These are phyloP conservation scores for Epinephelus cyanopodus DNA, from an alignment of 2,113 vertebrate genomes.

Conservation along the genomic window DNA sequence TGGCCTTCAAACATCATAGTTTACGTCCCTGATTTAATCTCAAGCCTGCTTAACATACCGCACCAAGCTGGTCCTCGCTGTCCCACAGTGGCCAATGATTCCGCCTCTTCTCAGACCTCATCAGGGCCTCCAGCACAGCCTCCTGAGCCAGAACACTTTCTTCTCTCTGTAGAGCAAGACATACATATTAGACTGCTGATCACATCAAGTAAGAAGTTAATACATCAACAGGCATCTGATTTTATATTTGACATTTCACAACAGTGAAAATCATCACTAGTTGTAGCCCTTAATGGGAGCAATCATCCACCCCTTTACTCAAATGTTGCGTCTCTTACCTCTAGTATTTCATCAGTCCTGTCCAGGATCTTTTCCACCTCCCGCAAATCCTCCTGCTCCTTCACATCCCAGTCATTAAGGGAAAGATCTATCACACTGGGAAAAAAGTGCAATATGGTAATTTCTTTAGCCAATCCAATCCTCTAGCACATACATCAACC, in stretches of 20 bases:
- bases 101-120: conserved; percentile 57
- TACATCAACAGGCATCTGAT: neutral
- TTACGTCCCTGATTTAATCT: neutral
- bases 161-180: conserved; percentile 75
- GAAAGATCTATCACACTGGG: conserved; percentile 43
- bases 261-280: neutral
- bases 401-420: conserved; percentile 78
- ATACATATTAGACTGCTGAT: neutral
- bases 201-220: neutral
- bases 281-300: neutral
- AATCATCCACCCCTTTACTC: neutral
- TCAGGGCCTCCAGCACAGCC: conserved; percentile 74
- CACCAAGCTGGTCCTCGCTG: conserved; percentile 32
- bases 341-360: conserved; percentile 79
- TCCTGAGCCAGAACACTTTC: conserved; percentile 83
- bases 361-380: conserved; percentile 78
- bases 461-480: neutral
- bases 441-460: neutral
- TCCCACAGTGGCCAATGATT: conserved; percentile 64
- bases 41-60: conserved; percentile 45
- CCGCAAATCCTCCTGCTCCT: conserved; percentile 79
- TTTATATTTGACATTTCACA: neutral
- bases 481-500: too few relatives aligned
- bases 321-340: conserved; percentile 56
- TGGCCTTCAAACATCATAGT: too few relatives aligned